phyloP scores from a whole-genome alignment of 2,797 vertebrate species.

The Eremophila alpestris region DNA sequence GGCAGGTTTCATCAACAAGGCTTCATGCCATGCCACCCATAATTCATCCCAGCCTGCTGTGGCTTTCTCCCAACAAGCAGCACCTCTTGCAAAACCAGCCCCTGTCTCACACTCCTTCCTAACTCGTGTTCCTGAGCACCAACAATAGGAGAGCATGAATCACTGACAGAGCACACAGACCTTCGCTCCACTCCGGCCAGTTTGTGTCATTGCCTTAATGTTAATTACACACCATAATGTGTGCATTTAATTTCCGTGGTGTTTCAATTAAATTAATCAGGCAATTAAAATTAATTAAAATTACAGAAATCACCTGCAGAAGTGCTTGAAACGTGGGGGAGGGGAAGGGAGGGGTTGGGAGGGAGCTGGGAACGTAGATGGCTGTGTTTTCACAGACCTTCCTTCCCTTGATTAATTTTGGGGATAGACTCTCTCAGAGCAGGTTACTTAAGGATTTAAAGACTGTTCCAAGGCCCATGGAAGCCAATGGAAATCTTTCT shows the following conservation, averaged over 20 bases:
- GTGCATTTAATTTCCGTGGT: slow-evolving; percentile 70
- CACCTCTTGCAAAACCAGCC: slow-evolving; percentile 66
- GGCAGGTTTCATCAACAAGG: slow-evolving; percentile 59
- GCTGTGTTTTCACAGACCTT: slow-evolving; percentile 65
- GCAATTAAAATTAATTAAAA: slow-evolving; percentile 77
- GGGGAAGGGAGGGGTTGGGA: slow-evolving; percentile 62
- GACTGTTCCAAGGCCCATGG: background rate
- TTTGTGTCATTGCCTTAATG: slow-evolving; percentile 54
- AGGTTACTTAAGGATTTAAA: slow-evolving; percentile 65
- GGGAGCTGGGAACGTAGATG: slow-evolving; percentile 65
- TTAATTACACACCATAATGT: slow-evolving; percentile 65
- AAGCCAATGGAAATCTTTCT: slow-evolving; percentile 26
- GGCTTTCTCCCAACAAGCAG: slow-evolving; percentile 60
- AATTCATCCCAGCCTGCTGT: slow-evolving; percentile 46
- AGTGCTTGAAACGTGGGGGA: slow-evolving; percentile 41
- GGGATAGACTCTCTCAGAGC: slow-evolving; percentile 42
- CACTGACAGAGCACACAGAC: slow-evolving; percentile 1
- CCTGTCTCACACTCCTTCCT: slow-evolving; percentile 50
- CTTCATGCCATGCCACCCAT: slow-evolving; percentile 50
- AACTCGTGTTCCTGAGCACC: slow-evolving; percentile 8
- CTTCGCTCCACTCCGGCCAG: slow-evolving; percentile 40
- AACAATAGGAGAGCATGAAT: slow-evolving; percentile 49
- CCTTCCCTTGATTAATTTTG: slow-evolving; percentile 61
- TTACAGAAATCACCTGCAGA: slow-evolving; percentile 68
- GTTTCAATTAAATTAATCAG: slow-evolving; percentile 74